Percentiles rank a stretch among this genome's conserved stretches.
These are phyloP conservation scores for Copidosoma aretas DNA, from an alignment of 2,888 invertebrate species.

Conservation along the genomic window DNA sequence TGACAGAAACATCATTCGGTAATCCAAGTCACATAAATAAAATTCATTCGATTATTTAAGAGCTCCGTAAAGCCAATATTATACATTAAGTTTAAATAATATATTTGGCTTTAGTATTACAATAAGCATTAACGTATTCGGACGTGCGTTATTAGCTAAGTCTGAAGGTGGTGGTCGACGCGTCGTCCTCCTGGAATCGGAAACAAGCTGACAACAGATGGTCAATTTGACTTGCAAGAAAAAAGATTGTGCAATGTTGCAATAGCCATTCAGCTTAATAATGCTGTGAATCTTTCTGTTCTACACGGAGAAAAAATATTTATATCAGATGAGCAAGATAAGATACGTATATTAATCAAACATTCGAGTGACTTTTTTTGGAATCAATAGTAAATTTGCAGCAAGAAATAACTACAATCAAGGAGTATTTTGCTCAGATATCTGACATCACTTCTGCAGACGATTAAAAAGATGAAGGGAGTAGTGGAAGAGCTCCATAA, in stretches of 20 bases:
- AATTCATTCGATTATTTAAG: too few species aligned
- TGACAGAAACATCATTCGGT: too few species aligned
- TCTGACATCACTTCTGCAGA: too few species aligned
- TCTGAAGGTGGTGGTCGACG: neutral
- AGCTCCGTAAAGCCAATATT: too few species aligned
- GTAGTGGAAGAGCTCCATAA: too few species aligned
- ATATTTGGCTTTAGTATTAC: constrained; percentile 19
- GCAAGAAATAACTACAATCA: too few species aligned
- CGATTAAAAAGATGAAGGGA: too few species aligned
- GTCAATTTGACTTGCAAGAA: neutral
- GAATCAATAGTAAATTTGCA: too few species aligned
- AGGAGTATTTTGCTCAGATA: neutral
- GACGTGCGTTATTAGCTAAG: neutral
- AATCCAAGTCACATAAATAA: too few species aligned
- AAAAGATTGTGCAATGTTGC: neutral
- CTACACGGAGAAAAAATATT: too few species aligned
- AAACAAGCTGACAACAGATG: neutral
- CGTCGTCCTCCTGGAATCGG: neutral
- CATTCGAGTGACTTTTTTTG: neutral
- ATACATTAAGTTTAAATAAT: too few species aligned
- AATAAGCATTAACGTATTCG: constrained; percentile 35
- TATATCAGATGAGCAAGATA: too few species aligned
- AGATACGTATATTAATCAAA: neutral
- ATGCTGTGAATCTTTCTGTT: neutral
- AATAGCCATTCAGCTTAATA: neutral